Conservation (phyloP, 2,113 vertebrate species). For the human (Homo sapiens) region GRCh38 chr14:78933001-78933500, state of each 20-base stretch:
- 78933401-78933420: background rate
- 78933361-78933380: background rate
- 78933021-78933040: background rate
- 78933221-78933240: background rate
- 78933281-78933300: background rate
- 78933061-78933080: background rate
- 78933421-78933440: background rate
- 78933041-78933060: background rate
- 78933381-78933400: background rate
- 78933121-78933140: fast-evolving
- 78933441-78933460: background rate
- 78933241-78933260: background rate
- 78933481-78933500: background rate
- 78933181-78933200: background rate
- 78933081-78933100: fast-evolving
- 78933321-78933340: background rate
- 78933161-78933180: background rate
- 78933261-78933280: background rate
- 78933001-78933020: background rate
- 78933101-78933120: background rate
- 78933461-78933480: background rate
- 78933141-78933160: background rate
- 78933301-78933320: background rate
- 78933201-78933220: background rate
- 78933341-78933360: background rate